Conservation (phyloP, 2,797 vertebrate genomes). For the Tapera naevia region DNA sequence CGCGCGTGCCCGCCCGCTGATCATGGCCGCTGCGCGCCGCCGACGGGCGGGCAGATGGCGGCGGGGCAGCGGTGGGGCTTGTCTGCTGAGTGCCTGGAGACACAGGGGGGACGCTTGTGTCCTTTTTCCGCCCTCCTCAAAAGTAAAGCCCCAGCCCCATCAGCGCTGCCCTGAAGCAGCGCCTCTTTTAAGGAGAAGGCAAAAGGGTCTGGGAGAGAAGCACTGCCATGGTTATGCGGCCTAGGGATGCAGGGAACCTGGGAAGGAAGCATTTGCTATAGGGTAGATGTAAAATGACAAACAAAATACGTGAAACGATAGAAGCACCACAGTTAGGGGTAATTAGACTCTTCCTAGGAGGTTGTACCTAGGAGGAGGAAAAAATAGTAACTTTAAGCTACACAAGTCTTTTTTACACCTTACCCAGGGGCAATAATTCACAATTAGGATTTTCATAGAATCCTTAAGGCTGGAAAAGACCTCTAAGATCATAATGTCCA, state of each 20-base stretch:
- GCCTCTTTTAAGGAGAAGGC: background rate
- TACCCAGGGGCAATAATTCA: background rate
- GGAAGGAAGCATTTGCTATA: background rate
- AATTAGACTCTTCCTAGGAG: background rate
- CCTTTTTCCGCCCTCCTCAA: accelerated
- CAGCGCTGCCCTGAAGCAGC: background rate
- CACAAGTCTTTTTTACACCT: background rate
- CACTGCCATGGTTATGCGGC: accelerated
- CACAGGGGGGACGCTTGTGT: accelerated
- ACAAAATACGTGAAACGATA: background rate
- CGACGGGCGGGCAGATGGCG: background rate
- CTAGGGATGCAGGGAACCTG: background rate
- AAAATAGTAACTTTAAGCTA: background rate
- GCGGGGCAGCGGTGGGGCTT: accelerated
- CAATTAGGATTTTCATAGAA: background rate
- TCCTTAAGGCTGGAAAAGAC: too few species aligned
- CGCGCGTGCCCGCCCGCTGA: too few species aligned
- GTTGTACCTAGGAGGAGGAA: accelerated
- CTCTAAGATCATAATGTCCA: too few species aligned
- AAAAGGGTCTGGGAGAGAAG: background rate
- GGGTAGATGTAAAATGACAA: background rate
- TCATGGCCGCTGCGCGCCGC: too few species aligned
- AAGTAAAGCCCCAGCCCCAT: background rate
- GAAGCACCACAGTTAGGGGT: accelerated
- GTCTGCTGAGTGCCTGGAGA: background rate